A percentile compares a stretch with the other conserved stretches of the same genome.
Conservation (phyloP, 37 sponge, comb jelly and placozoan species). For the Ephydatia muelleri region DNA sequence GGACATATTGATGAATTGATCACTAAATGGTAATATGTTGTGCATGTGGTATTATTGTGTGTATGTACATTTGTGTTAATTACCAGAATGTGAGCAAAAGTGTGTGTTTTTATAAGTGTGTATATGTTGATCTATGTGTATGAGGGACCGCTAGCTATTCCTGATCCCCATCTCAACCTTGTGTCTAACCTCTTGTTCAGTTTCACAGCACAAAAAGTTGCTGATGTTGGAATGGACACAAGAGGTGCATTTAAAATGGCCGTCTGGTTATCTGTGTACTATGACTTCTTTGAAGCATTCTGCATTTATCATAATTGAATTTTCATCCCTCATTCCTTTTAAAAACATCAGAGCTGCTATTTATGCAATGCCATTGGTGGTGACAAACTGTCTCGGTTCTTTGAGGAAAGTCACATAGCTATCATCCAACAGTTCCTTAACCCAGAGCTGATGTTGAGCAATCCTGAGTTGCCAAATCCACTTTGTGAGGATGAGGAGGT, state of each 20-base stretch:
- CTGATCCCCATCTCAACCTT: too few species aligned
- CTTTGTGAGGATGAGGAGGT: constrained; percentile 50
- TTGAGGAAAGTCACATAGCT: constrained; percentile 47
- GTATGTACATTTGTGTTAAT: too few species aligned
- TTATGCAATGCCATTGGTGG: constrained; percentile 44
- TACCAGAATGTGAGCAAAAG: too few species aligned
- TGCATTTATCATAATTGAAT: not conserved
- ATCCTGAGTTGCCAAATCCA: constrained; percentile 47
- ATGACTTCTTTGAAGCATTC: constrained; percentile 37
- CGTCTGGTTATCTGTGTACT: constrained; percentile 52
- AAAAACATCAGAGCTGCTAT: not conserved
- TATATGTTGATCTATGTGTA: too few species aligned
- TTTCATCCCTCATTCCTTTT: not conserved
- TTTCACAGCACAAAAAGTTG: not conserved
- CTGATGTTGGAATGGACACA: not conserved
- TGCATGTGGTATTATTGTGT: not conserved
- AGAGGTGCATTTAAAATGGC: constrained; percentile 18
- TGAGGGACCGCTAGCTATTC: too few species aligned
- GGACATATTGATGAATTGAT: not conserved
- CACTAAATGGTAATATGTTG: not conserved
- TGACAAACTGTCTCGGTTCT: constrained; percentile 19
- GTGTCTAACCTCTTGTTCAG: too few species aligned
- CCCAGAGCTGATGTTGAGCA: constrained; percentile 33
- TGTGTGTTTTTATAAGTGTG: too few species aligned
- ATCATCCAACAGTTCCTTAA: constrained; percentile 63